phyloP scores from a whole-genome alignment of 2,113 vertebrate species.

The Thalassarche chlororhynchos region DNA sequence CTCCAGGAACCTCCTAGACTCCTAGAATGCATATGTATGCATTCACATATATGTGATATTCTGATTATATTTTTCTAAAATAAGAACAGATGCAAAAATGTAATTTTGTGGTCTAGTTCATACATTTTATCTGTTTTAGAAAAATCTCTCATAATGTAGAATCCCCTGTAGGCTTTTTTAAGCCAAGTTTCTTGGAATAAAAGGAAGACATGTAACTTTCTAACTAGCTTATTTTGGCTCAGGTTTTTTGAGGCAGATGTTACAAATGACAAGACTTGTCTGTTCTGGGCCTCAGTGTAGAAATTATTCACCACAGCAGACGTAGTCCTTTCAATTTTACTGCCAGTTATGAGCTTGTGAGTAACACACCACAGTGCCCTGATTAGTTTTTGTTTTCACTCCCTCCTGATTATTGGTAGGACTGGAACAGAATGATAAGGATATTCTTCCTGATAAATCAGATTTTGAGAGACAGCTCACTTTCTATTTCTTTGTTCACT shows the following conservation, averaged over 20 bases:
- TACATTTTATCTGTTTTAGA: not conserved
- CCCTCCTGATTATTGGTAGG: slow-evolving; percentile 55
- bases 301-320: slow-evolving; percentile 76
- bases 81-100: not conserved
- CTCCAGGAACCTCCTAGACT: no score
- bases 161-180: not conserved
- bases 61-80: not conserved
- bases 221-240: slow-evolving; percentile 77
- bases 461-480: slow-evolving; percentile 33
- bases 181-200: slow-evolving; percentile 25
- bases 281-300: slow-evolving; percentile 64
- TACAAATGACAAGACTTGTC: slow-evolving; percentile 66
- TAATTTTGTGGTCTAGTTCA: not conserved
- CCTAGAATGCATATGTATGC: not conserved
- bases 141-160: not conserved
- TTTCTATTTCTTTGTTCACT: slow-evolving; percentile 21
- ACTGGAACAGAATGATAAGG: slow-evolving; percentile 70
- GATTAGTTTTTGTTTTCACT: slow-evolving; percentile 71
- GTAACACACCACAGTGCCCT: slow-evolving; percentile 45
- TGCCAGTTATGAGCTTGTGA: slow-evolving; percentile 71
- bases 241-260: slow-evolving; percentile 67
- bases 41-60: not conserved
- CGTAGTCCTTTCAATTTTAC: slow-evolving; percentile 67
- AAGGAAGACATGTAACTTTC: slow-evolving; percentile 43
- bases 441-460: slow-evolving; percentile 37